Percentiles rank a stretch among this genome's conserved stretches.
Evolutionary conservation across 2,113 vertebrate genomes (phyloP).

Genomic region (Paramisgurnus dabryanus): DNA sequence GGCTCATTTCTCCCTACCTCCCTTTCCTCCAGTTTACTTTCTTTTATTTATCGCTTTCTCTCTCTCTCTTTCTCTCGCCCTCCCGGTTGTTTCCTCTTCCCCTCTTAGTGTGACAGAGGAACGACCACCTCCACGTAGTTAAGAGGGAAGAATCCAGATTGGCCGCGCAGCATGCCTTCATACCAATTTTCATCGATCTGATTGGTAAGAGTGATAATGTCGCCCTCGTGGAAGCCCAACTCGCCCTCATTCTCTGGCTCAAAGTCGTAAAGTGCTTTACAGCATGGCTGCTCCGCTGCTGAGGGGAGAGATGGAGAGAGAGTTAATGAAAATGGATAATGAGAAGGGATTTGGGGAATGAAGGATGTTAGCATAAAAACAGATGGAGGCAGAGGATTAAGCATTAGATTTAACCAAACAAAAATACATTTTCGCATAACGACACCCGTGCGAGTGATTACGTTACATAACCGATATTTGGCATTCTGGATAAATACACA

Average conservation of each 20-base stretch:
- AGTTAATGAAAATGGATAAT: neutral
- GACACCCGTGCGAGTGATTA: no score
- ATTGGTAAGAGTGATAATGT: constrained; percentile 96
- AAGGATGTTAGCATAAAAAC: neutral
- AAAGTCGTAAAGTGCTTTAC: constrained; percentile 95
- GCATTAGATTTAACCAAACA: neutral
- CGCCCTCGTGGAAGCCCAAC: constrained; percentile 94
- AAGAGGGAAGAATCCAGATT: constrained; percentile 95
- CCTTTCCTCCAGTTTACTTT: constrained; percentile 46
- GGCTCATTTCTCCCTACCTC: constrained; percentile 51
- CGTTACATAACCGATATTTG: neutral
- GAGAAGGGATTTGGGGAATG: neutral
- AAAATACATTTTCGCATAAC: neutral
- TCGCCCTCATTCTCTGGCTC: constrained; percentile 96
- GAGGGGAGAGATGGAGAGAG: constrained; percentile 40
- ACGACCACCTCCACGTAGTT: constrained; percentile 97
- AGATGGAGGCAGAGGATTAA: neutral
- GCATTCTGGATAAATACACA: neutral
- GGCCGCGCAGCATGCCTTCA: constrained; percentile 92
- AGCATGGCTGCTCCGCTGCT: constrained; percentile 91
- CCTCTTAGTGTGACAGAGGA: constrained; percentile 86
- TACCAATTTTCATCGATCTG: constrained; percentile 99
- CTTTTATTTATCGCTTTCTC: constrained; percentile 39
- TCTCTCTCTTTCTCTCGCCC: neutral
- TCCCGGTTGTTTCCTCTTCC: neutral